Evolutionary conservation across 2,113 vertebrate genomes (phyloP).

Genomic region (Phalacrocorax brasilianus): DNA sequence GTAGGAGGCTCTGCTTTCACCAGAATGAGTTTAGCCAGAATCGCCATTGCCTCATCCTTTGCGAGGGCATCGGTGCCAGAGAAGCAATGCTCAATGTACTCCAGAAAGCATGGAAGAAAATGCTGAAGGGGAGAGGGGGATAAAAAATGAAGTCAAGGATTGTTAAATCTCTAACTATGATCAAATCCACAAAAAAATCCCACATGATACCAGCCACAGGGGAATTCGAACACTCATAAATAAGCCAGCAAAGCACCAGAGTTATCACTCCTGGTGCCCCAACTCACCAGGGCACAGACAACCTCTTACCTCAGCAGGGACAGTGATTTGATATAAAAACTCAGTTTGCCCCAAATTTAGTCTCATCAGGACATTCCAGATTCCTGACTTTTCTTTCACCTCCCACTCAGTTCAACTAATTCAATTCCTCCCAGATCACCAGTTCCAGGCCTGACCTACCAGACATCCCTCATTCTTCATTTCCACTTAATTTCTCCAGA

Average conservation of each 20-base stretch:
- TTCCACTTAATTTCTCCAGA: background rate
- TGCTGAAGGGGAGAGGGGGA: slow-evolving; percentile 67
- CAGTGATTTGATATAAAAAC: background rate
- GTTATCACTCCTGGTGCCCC: background rate
- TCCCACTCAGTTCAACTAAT: background rate
- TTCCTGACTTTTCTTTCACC: background rate
- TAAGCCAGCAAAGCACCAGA: background rate
- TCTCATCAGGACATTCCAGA: background rate
- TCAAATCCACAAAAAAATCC: background rate
- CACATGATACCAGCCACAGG: background rate
- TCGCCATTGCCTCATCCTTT: slow-evolving; percentile 76
- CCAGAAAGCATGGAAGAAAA: slow-evolving; percentile 87
- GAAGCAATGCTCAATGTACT: slow-evolving; percentile 80
- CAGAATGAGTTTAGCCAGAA: slow-evolving; percentile 87
- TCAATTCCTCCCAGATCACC: background rate
- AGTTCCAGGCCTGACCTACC: background rate
- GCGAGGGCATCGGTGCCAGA: slow-evolving; percentile 44
- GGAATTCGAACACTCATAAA: background rate
- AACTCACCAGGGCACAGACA: background rate
- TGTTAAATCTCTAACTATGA: background rate
- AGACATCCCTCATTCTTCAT: background rate
- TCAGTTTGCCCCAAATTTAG: background rate
- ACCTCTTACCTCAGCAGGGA: background rate
- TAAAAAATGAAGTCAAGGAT: background rate
- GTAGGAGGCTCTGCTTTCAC: slow-evolving; percentile 90